A percentile compares a stretch with the other conserved stretches of the same genome.
These are phyloP conservation scores for Sesia bembeciformis DNA, from an alignment of 2,888 invertebrate genomes.

Conservation along the genomic window DNA sequence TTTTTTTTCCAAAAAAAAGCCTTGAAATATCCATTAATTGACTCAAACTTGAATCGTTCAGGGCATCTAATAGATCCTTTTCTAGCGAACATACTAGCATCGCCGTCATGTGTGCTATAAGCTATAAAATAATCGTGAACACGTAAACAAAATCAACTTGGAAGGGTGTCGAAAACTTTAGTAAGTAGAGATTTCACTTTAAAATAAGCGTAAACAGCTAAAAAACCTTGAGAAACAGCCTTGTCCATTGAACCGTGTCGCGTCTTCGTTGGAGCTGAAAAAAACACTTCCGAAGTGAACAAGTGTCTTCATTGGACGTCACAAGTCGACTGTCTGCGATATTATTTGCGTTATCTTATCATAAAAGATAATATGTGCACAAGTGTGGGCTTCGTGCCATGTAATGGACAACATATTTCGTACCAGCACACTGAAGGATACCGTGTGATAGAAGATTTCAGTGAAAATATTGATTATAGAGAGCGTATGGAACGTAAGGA, in stretches of 20 bases:
- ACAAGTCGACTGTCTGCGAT: not conserved
- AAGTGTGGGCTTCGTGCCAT: constrained; percentile 53
- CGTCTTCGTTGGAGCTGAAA: constrained; percentile 8
- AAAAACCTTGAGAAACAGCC: constrained; percentile 26
- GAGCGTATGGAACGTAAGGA: constrained; percentile 61
- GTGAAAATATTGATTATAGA: constrained; percentile 24
- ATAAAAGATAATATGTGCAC: constrained; percentile 60
- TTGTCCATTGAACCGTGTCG: constrained; percentile 25
- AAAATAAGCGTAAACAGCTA: constrained; percentile 7
- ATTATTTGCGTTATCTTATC: constrained; percentile 55
- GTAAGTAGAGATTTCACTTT: constrained; percentile 14
- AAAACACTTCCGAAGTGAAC: not conserved
- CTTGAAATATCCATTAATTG: constrained; percentile 11
- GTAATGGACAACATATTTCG: constrained; percentile 57
- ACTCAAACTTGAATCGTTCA: constrained; percentile 4
- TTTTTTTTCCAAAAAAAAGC: constrained; percentile 12
- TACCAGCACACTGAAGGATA: constrained; percentile 45
- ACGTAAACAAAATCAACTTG: not conserved
- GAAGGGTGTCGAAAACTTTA: constrained; percentile 6
- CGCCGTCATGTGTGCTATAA: not conserved
- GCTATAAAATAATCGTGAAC: not conserved
- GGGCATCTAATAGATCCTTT: not conserved
- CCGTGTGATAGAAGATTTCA: constrained; percentile 23
- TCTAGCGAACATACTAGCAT: not conserved
- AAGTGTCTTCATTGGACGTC: not conserved